Base-by-base conservation (phyloP, 2,113 vertebrate genomes). In the Dissostichus mawsoni region DNA sequence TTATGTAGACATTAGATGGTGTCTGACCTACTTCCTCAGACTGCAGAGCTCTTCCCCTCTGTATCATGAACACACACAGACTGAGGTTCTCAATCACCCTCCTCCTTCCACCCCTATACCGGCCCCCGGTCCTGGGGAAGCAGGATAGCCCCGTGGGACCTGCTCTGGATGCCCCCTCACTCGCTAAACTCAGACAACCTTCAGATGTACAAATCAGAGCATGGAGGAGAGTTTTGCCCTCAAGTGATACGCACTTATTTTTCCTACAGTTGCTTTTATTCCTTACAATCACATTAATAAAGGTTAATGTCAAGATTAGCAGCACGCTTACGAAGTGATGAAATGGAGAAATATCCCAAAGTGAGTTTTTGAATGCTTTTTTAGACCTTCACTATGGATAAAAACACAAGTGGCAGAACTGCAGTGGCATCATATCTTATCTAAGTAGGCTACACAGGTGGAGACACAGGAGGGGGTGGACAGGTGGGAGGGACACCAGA, bases 1-100 rank as follows among this genome's bases (percentile, higher is more conserved):
- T 83, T 77, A 84, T 86, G 79, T 76, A 86, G 81, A 85, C 74
- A 36, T 84, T 83, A 83, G 89, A 90, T 58, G 45, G 70, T 84
- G 91, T 93, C 93, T 94, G 93, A 93, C 93, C 93, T 94, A 94
- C 88, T 93, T 94, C 89, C 77, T 90, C 84, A 79, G 70, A 88
- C 88, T 93, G 93, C 91, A 94, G 90, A 92, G 85, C 89, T 93
- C 89, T 90, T 69, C 84, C 85, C 76, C 81, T 91, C 85, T 88
- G 83, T 90, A 89, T 84, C 78, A 8, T 74, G 74, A 87, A 90
- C 75, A 63, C 33, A 61, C 58, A 61, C 33, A 61, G 33, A 61
- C 76, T 66, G 29, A 86, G 84, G 65, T 87, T 90, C 86, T 91
- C 77, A 87, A 80, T 80, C 74, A 89, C 64, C 64, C 76, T 69